A percentile compares a stretch with the other conserved stretches of the same genome.
These are phyloP conservation scores for Rhorus exstirpatorius DNA, from an alignment of 2,888 invertebrate genomes.

Conservation along the genomic window DNA sequence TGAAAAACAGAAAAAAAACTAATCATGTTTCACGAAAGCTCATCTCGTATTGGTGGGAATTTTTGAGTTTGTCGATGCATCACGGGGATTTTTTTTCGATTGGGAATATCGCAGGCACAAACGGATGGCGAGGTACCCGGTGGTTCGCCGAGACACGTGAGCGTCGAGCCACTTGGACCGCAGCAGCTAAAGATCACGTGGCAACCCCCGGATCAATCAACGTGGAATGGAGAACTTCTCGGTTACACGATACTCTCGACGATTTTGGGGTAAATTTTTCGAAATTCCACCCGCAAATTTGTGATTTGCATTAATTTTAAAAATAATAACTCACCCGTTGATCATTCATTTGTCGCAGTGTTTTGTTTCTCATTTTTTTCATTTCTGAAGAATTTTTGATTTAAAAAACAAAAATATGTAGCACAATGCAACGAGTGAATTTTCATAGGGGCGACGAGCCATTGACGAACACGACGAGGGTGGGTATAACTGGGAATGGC, in stretches of 20 bases:
- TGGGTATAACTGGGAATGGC: conserved; percentile 85
- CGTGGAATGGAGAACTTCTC: conserved; percentile 92
- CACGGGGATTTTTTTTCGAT: conserved; percentile 39
- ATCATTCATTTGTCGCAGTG: no score
- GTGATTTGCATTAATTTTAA: no score
- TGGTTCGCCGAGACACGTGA: conserved; percentile 90
- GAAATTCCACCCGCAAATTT: no score
- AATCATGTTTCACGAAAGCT: conserved; percentile 53
- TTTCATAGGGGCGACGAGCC: conserved; percentile 80
- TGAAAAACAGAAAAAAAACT: conserved; percentile 29
- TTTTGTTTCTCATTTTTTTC: no score
- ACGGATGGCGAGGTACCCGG: conserved; percentile 90
- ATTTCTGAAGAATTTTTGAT: no score
- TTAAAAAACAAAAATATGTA: no score
- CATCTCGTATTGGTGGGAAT: conserved; percentile 46
- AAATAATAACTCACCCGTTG: no score
- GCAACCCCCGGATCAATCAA: conserved; percentile 91
- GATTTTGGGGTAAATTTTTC: conserved; percentile 81
- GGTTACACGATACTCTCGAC: conserved; percentile 89
- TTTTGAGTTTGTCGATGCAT: conserved; percentile 3
- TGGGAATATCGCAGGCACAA: conserved; percentile 82
- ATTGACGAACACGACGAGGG: conserved; percentile 81
- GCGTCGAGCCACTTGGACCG: conserved; percentile 90
- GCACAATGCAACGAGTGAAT: no score
- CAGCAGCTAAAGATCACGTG: conserved; percentile 92